Evolutionary conservation across 2,797 vertebrate species (phyloP).

Genomic region (Pachyuromys duprasi): DNA sequence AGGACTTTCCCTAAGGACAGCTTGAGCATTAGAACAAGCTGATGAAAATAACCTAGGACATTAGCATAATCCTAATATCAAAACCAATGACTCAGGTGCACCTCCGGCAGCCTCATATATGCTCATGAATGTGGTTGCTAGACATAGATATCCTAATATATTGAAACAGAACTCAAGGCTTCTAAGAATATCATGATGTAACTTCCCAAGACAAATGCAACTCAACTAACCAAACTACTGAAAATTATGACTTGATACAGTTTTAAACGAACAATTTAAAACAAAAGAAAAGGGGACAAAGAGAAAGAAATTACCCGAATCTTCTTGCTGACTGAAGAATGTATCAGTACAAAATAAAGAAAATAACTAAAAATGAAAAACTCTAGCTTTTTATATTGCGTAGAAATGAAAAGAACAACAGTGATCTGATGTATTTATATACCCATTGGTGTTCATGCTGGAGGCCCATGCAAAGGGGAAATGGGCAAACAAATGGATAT

Average conservation of each 20-base stretch:
- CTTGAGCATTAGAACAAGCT: not conserved
- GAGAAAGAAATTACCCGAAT: not conserved
- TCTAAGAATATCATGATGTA: not conserved
- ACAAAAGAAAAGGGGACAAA: not conserved
- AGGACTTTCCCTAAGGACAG: not conserved
- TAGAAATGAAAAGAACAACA: not conserved
- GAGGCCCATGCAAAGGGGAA: not conserved
- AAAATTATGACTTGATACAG: not conserved
- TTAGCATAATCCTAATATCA: not conserved
- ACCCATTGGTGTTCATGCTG: not conserved
- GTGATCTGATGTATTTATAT: not conserved
- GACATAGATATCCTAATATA: not conserved
- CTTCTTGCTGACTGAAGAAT: not conserved
- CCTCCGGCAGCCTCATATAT: not conserved
- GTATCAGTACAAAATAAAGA: not conserved
- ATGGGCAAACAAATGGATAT: not conserved
- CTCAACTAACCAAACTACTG: not conserved
- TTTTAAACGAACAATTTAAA: not conserved
- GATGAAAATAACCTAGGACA: too few relatives aligned
- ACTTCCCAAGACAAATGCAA: not conserved
- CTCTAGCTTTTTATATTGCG: not conserved
- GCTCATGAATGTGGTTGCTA: fast-evolving
- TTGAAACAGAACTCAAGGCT: not conserved
- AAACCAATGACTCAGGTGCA: not conserved
- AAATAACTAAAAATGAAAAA: not conserved